phyloP scores from a whole-genome alignment of 2,113 vertebrate genomes.

The Galemys pyrenaicus region DNA sequence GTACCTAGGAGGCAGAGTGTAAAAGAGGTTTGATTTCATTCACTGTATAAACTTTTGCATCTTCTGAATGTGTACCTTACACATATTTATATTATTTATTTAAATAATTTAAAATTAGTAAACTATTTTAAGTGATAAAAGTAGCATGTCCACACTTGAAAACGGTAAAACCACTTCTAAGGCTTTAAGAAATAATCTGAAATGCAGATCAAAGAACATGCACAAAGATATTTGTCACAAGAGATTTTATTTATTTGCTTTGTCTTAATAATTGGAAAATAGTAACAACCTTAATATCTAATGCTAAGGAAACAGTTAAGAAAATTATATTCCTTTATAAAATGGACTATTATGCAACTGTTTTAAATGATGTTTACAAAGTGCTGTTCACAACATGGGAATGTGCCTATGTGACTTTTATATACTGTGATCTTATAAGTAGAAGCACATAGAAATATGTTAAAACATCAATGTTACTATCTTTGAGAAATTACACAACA shows the following conservation, averaged over 20 bases:
- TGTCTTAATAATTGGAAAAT: constrained; percentile 8
- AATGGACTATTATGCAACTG: not conserved
- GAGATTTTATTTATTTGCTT: not conserved
- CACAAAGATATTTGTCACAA: not conserved
- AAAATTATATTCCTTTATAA: not conserved
- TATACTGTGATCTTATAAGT: not conserved
- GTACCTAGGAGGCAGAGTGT: not conserved
- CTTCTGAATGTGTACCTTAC: not conserved
- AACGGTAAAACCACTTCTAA: constrained; percentile 6
- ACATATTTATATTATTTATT: not conserved
- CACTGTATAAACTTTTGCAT: not conserved
- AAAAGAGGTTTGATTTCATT: not conserved
- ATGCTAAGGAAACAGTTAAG: not conserved
- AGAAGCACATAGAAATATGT: not conserved
- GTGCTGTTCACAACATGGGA: not conserved
- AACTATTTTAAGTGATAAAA: constrained; percentile 13
- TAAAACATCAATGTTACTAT: constrained; percentile 5
- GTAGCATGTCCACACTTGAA: not conserved
- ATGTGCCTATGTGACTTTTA: not conserved
- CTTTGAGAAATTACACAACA: not conserved
- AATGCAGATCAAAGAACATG: not conserved
- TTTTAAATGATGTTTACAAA: constrained; percentile 28
- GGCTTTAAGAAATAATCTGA: constrained; percentile 13
- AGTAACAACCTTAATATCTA: not conserved
- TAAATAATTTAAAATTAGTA: not conserved